Base-by-base conservation (phyloP, 2,113 vertebrate species). In the Sclerurus mexicanus region DNA sequence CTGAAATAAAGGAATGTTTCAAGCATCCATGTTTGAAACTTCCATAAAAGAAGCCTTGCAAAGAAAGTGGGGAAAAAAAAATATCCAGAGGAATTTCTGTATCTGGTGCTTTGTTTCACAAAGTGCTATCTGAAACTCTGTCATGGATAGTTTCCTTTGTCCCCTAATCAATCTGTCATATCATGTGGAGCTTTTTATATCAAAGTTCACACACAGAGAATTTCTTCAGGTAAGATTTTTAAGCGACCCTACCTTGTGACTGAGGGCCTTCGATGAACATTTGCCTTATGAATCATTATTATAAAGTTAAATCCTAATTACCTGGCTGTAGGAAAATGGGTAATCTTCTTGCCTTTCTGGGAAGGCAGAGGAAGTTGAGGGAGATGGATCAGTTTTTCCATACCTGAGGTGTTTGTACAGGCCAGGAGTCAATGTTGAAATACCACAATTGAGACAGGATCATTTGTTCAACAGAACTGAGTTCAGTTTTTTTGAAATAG, bases 1-100 rank as follows among this genome's bases (percentile, higher is more conserved):
- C 33, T 71, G 67, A 87, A 96, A 94, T 71, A 66, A 88, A 92
- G 75, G 17, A 84, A 46, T 60, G 56, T 84, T 95, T 96, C 73
- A 75, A 72, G 68, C 50, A 85, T 69, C n/a, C 23, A 21, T 56
- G 39, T 30, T n/a, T n/a, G n/a, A n/a, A n/a, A n/a, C n/a, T n/a
- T n/a, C n/a, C n/a, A n/a, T 63, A 58, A 93, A 95, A 80, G 19
- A 46, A 49, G 33, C 7, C 21, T 86, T 83, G 53, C 20, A 80
- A 60, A 39, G 21, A 63, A 73, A 91, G 40, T 11, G 10, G 3
- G 2, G 4, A 1, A 8, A 20, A n/a, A n/a, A n/a, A n/a, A n/a
- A n/a, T n/a, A 31, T 56, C 23, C 82, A 69, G 62, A 80, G 67
- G 67, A 46, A 71, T 76, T 66, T 87, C 44, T 13, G 0, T 64